These are phyloP conservation scores for Turnix velox DNA, from an alignment of 2,113 vertebrate species.

Conservation along the genomic window DNA sequence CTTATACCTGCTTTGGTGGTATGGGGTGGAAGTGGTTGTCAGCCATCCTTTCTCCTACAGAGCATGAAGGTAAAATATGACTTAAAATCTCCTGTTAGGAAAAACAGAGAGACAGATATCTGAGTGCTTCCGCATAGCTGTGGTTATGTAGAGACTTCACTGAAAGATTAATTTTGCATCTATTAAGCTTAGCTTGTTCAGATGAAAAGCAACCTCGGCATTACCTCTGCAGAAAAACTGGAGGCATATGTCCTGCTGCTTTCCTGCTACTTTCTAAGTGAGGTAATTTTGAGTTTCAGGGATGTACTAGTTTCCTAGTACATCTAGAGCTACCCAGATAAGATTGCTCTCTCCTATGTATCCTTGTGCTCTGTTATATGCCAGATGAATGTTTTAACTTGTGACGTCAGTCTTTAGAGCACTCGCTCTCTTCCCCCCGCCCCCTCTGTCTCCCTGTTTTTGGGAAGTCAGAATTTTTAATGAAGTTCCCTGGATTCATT, in stretches of 20 bases:
- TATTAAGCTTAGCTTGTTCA: not conserved
- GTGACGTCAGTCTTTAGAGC: not conserved
- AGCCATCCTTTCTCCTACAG: not conserved
- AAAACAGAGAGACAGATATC: not conserved
- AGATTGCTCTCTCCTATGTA: not conserved
- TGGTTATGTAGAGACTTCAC: not conserved
- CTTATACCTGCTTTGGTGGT: rapidly evolving
- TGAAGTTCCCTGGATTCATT: not conserved
- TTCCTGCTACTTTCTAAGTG: not conserved
- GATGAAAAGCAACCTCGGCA: not conserved
- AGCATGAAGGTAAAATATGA: not conserved
- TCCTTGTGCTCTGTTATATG: not conserved
- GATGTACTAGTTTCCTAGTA: not conserved
- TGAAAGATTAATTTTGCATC: not conserved
- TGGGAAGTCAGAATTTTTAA: not conserved
- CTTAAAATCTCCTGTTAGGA: not conserved
- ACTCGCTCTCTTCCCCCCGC: not conserved
- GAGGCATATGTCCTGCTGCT: not conserved
- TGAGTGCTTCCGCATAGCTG: not conserved
- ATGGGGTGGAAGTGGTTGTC: not conserved
- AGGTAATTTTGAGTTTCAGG: not conserved
- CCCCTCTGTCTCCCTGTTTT: rapidly evolving
- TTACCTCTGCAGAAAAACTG: not conserved
- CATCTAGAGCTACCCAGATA: not conserved
- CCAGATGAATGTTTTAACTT: not conserved